phyloP scores from a whole-genome alignment of 64 coral and sea anemone genomes.

The Stylophora pistillata region DNA sequence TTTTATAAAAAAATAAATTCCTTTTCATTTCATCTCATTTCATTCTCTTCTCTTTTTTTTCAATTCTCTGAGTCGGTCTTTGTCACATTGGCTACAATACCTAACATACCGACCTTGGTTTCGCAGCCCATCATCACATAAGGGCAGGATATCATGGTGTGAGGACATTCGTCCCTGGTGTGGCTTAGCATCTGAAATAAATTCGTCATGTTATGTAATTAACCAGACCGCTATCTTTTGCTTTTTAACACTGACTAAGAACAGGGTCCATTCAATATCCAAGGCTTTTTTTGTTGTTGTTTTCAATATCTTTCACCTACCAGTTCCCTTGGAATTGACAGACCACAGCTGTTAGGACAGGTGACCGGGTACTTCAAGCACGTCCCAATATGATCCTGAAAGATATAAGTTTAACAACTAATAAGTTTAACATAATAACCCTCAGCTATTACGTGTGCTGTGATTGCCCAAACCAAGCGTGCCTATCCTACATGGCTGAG shows the following conservation, averaged over 20 bases:
- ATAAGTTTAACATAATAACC: not conserved
- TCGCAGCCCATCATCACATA: constrained; percentile 7
- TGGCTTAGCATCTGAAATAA: not conserved
- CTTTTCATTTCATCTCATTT: too few relatives aligned
- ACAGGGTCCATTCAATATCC: too few relatives aligned
- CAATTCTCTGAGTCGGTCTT: too few relatives aligned
- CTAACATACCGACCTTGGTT: not conserved
- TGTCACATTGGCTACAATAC: too few relatives aligned
- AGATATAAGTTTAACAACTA: not conserved
- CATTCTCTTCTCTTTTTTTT: too few relatives aligned
- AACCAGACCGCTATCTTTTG: too few relatives aligned
- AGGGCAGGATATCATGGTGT: not conserved
- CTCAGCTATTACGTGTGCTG: not conserved
- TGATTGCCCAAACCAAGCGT: too few relatives aligned
- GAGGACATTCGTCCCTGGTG: not conserved
- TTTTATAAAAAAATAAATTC: too few relatives aligned
- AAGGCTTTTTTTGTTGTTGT: not conserved
- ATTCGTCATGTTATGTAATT: too few relatives aligned
- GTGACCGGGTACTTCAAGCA: constrained; percentile 3
- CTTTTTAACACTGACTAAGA: not conserved
- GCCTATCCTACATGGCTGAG: too few relatives aligned
- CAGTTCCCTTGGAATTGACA: not conserved
- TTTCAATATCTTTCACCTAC: not conserved
- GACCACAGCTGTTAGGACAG: constrained; percentile 1
- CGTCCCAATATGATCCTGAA: not conserved